Conservation (phyloP, 2,888 invertebrate genomes). For the Drosophila austrosaltans region DNA sequence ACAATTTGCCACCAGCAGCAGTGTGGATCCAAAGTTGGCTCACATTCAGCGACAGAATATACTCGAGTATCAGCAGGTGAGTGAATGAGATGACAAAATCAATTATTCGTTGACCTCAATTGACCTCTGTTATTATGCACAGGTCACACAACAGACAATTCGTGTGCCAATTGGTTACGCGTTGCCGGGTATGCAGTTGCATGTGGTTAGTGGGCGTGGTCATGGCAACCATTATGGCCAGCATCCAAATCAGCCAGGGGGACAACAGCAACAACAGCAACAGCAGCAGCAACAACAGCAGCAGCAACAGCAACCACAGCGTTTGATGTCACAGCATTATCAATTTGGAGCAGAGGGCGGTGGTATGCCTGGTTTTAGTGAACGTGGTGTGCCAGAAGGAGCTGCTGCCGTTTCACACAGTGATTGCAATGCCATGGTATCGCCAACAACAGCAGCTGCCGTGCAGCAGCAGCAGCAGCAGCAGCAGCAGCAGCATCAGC, state of each 20-base stretch:
- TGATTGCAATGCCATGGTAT: constrained; percentile 80
- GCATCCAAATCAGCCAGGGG: constrained; percentile 63
- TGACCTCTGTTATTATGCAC: neutral
- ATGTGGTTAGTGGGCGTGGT: constrained; percentile 83
- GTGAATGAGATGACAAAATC: constrained; percentile 19
- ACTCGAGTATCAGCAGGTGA: constrained; percentile 84
- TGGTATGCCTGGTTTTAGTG: constrained; percentile 83
- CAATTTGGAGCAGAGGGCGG: constrained; percentile 78
- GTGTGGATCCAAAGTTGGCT: constrained; percentile 80
- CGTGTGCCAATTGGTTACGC: constrained; percentile 84
- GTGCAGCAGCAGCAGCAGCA: constrained; percentile 80
- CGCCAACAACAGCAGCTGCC: constrained; percentile 72
- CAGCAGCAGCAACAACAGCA: constrained; percentile 62
- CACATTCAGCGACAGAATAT: constrained; percentile 83
- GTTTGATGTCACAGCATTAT: constrained; percentile 79
- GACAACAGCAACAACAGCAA: constrained; percentile 68
- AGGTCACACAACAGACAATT: constrained; percentile 84
- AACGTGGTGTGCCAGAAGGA: constrained; percentile 90
- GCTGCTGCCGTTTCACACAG: constrained; percentile 86
- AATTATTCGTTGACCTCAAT: neutral
- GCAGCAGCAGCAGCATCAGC: constrained; percentile 53
- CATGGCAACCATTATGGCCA: constrained; percentile 74
- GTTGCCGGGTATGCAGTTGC: constrained; percentile 84
- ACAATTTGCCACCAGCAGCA: constrained; percentile 82
- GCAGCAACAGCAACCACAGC: constrained; percentile 73